Percentiles rank a stretch among this genome's conserved stretches.
These are phyloP conservation scores for Metacarcinus magister DNA, from an alignment of 2,888 invertebrate genomes.

Conservation along the genomic window DNA sequence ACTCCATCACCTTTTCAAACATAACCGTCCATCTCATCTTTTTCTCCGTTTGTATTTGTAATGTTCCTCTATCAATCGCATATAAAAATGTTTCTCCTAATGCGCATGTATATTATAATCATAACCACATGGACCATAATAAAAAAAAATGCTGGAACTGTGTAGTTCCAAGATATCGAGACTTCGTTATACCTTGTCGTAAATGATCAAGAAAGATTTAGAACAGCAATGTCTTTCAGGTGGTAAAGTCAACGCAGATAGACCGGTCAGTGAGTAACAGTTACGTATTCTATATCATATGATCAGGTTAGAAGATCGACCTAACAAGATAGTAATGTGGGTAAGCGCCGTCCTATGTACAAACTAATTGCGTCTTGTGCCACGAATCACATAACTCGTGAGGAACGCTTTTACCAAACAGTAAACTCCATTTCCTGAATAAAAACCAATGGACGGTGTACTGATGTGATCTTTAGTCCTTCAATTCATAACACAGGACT, in stretches of 20 bases:
- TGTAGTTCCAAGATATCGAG: not conserved
- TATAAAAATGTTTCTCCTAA: not conserved
- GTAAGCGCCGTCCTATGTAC: not conserved
- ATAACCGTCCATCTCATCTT: not conserved
- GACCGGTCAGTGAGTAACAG: not conserved
- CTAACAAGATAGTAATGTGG: not conserved
- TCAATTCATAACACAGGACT: slow-evolving; percentile 91
- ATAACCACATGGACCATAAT: not conserved
- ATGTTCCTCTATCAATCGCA: not conserved
- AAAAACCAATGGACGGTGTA: not conserved
- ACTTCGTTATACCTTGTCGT: not conserved
- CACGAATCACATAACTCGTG: not conserved
- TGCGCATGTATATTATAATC: not conserved
- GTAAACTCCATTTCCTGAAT: not conserved
- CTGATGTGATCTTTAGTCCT: not conserved
- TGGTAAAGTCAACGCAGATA: not conserved
- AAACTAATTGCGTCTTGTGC: not conserved
- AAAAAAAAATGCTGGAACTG: not conserved
- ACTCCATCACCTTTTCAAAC: slow-evolving; percentile 16
- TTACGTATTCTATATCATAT: not conserved
- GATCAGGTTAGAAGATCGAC: not conserved
- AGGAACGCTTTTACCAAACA: not conserved
- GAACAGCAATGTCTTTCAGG: not conserved
- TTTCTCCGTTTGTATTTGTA: not conserved
- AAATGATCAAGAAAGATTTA: not conserved